These are phyloP conservation scores for Geococcyx californianus DNA, from an alignment of 2,113 vertebrate genomes.

Conservation along the genomic window DNA sequence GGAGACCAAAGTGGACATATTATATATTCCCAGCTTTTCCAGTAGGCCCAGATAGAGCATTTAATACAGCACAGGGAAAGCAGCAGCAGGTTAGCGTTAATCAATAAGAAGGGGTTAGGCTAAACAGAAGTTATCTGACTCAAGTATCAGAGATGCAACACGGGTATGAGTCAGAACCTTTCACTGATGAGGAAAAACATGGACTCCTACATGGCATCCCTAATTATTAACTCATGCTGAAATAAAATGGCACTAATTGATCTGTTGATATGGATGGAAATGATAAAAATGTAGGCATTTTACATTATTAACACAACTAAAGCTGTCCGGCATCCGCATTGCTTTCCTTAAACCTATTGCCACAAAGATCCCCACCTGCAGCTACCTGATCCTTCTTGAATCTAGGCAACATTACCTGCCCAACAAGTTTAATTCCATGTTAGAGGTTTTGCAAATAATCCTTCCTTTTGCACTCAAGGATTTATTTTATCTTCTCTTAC, in stretches of 20 bases:
- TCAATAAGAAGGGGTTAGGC: neutral
- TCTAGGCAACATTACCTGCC: neutral
- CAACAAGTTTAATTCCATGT: fast-evolving
- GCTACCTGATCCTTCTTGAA: neutral
- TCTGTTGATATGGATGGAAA: neutral
- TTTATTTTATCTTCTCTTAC: neutral
- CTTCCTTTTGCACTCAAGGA: neutral
- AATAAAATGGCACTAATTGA: slow-evolving; percentile 11
- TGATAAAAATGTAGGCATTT: neutral
- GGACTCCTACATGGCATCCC: neutral
- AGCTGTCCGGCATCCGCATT: neutral
- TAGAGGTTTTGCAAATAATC: neutral
- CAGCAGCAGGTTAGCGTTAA: neutral
- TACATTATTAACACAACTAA: neutral
- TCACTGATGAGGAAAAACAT: neutral
- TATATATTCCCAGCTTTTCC: neutral
- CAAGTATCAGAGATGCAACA: neutral
- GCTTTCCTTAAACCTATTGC: neutral
- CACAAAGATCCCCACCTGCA: neutral
- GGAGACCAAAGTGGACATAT: neutral
- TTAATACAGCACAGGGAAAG: neutral
- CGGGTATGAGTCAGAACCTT: neutral
- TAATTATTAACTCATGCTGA: neutral
- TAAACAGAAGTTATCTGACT: neutral
- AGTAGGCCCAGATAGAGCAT: neutral